Base-by-base conservation (phyloP, 2,113 vertebrate genomes). In the Cottus gobio region DNA sequence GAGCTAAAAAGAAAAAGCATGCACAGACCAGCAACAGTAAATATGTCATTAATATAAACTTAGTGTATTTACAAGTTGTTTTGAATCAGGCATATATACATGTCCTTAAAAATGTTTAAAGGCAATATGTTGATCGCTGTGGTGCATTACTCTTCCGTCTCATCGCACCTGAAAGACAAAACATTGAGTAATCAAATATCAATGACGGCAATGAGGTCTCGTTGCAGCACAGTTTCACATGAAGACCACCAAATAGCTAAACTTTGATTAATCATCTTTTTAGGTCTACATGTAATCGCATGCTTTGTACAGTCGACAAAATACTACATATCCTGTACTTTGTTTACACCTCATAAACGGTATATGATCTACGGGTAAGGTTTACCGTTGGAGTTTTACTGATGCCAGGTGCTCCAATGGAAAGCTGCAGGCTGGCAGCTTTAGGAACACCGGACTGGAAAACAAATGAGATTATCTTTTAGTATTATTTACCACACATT, bases 141-240 rank as follows among this genome's bases (percentile, higher is more conserved):
- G 7, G 24, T 0, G 1, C 31, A 30, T n/a, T 18, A 5, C 11
- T 58, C 18, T 36, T 15, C 61, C 1, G 20, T 62, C 78, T 90
- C 57, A 91, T 85, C 84, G 83, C 71, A 31, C 82, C 92, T 94
- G 88, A 7, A 85, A 88, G 67, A 85, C 54, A 84, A 83, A 87
- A 69, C 11, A 61, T 39, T 18, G 8, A 34, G 42, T 74, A 3
- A 77, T 34, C n/a, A 67, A 61, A 54, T 15, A 52, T 63, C 10
- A 52, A 1, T 31, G 8, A 36, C 28, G 70, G 15, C 39, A 76
- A 34, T 1, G 15, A 30, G 11, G 56, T 24, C 3, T 4, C 13
- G 34, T 39, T 24, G 24, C 34, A 63, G 22, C 36, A 63, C 48
- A n/a, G 10, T 22, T 34, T 60, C 28, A 60, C 28, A 60, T 18